phyloP scores from a whole-genome alignment of 2,113 vertebrate species.

The Thermophis baileyi region DNA sequence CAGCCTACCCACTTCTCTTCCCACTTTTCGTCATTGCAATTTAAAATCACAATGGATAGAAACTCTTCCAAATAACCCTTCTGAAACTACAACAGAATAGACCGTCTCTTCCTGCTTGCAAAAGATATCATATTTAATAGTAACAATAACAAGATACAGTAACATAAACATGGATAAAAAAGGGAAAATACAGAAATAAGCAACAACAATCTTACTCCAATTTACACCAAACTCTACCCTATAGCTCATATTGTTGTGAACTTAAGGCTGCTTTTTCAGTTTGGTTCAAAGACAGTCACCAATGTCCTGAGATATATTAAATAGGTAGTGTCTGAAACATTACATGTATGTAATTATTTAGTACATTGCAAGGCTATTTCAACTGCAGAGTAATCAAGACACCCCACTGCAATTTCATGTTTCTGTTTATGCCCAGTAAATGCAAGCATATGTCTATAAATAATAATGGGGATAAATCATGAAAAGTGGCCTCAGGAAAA shows the following conservation, averaged over 20 bases:
- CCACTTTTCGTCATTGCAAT: not conserved
- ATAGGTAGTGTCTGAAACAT: not conserved
- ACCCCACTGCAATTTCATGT: not conserved
- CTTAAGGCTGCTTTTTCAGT: not conserved
- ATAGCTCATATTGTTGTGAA: not conserved
- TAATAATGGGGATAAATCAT: not conserved
- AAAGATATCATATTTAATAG: not conserved
- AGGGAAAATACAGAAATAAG: not conserved
- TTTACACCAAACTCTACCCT: not conserved
- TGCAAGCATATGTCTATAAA: not conserved
- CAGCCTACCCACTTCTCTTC: not conserved
- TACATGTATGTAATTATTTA: not conserved
- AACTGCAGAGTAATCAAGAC: not conserved
- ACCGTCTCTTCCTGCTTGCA: not conserved
- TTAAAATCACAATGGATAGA: not conserved
- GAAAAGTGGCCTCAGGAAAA: not conserved
- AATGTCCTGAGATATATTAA: not conserved
- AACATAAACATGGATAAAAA: not conserved
- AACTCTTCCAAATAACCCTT: not conserved
- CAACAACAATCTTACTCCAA: not conserved
- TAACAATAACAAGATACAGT: not conserved
- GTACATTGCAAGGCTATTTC: not conserved
- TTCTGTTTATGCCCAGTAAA: not conserved
- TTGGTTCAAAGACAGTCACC: not conserved
- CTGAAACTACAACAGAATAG: not conserved